Conservation (phyloP, 2,113 vertebrate species). For the Gadus chalcogrammus region DNA sequence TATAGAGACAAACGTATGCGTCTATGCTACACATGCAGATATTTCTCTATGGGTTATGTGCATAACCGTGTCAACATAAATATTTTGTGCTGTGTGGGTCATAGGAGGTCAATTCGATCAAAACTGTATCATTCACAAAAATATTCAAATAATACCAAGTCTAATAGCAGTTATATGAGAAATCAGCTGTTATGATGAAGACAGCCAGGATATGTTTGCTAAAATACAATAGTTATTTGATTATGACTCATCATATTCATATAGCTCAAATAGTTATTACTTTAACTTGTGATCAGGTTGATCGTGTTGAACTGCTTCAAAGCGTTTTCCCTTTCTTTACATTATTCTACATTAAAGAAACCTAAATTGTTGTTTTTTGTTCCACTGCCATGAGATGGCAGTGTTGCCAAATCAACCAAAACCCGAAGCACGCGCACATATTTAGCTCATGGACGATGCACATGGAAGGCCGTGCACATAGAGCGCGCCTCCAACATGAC, state of each 20-base stretch:
- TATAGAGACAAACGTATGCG: conserved; percentile 24
- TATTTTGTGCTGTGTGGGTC: too few species aligned
- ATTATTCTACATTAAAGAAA: neutral
- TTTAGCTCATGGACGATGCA: conserved; percentile 27
- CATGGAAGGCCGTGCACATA: neutral
- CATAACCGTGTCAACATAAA: too few species aligned
- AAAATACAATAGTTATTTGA: too few species aligned
- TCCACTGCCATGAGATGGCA: conserved; percentile 71
- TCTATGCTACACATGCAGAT: neutral
- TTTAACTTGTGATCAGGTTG: neutral
- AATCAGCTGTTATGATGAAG: too few species aligned
- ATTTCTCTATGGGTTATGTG: too few species aligned
- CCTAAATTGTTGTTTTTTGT: conserved; percentile 1
- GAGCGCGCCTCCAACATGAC: neutral
- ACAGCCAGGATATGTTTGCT: too few species aligned
- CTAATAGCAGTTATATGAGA: too few species aligned
- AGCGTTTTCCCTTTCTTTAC: neutral
- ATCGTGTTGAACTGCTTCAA: neutral
- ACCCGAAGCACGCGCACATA: conserved; percentile 10
- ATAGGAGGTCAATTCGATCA: too few species aligned
- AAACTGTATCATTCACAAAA: too few species aligned
- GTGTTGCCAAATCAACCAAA: conserved; percentile 67
- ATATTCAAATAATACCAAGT: too few species aligned
- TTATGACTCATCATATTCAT: too few species aligned
- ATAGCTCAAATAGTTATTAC: too few species aligned